Evolutionary conservation across 2,797 vertebrate species (phyloP), one percentile per base, ranked within the genome.

Genomic region (Etheostoma perlongum): DNA sequence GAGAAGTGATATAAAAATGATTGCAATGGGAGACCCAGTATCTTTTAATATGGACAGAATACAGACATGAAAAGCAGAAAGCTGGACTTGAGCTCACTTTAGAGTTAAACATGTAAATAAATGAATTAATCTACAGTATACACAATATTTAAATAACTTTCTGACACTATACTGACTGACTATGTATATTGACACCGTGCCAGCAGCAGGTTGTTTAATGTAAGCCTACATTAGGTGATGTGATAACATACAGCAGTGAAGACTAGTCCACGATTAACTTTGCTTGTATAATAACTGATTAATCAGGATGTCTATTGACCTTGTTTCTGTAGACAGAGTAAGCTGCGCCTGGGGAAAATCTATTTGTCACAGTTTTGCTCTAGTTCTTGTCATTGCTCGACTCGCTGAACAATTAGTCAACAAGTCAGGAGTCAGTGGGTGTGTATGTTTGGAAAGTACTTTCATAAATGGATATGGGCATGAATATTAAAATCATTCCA

Each of bases 401-500:
- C 59, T 81, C 48, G 2, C 75, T 64, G 59, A 83, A 81, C 78
- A 90, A 85, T 90, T 86, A 88, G 80, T 87, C 86, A 84, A 80
- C 81, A 85, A 83, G 83, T 89, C 60, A 58, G 76, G 79, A 83
- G 81, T 79, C 66, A 53, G 79, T 74, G 81, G 62, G 72, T 60
- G 81, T 84, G 55, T 84, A 52, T 83, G 83, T 87, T 85, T 79
- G 78, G 76, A 74, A 88, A 84, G 74, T 80, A 71, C 57, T 86
- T 84, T 79, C 52, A 81, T 81, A 85, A 88, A 85, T 82, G 73
- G 54, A 80, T 47, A 82, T 65, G 57, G 78, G 58, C 47, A 85
- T 89, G 83, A 82, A 90, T 89, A 81, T 80, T 88, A 86, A 90
- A 86, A 84, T 46, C 52, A 60, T 82, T 67, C 79, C 90, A 93